A percentile compares a stretch with the other conserved stretches of the same genome.
Evolutionary conservation across 2,113 vertebrate species (phyloP).

Genomic region (Capricornis sumatraensis): DNA sequence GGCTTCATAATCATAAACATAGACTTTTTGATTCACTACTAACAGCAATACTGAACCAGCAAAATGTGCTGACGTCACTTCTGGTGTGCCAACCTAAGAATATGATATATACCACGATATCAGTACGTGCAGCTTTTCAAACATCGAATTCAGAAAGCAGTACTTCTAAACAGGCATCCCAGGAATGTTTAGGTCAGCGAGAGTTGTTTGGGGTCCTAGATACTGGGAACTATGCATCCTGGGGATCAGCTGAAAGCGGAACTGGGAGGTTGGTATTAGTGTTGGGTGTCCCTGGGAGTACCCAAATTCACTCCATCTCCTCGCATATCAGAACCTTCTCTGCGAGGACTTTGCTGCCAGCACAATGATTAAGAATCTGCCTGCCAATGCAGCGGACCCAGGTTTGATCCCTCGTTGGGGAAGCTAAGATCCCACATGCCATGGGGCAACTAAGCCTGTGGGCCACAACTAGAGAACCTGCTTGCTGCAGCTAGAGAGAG

Average conservation of each 20-base stretch:
- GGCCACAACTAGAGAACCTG: background rate
- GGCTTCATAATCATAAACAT: background rate
- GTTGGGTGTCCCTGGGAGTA: background rate
- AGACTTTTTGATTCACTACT: constrained; percentile 23
- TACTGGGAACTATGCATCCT: background rate
- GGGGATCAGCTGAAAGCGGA: background rate
- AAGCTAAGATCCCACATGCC: background rate
- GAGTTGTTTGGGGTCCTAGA: background rate
- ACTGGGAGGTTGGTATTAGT: background rate
- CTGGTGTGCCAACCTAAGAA: background rate
- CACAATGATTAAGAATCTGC: background rate
- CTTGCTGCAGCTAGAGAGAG: background rate
- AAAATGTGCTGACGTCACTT: constrained; percentile 24
- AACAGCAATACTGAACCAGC: background rate
- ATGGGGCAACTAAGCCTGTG: background rate
- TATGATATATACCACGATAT: accelerated
- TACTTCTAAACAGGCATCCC: background rate
- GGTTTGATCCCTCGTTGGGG: background rate
- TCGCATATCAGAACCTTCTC: background rate
- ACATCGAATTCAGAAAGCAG: background rate
- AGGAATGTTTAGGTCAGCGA: background rate
- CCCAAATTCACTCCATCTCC: background rate
- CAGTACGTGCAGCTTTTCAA: background rate
- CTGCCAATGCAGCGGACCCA: background rate
- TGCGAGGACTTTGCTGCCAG: background rate